phyloP scores from a whole-genome alignment of 2,888 invertebrate genomes.

The Leptodirus hochenwartii region DNA sequence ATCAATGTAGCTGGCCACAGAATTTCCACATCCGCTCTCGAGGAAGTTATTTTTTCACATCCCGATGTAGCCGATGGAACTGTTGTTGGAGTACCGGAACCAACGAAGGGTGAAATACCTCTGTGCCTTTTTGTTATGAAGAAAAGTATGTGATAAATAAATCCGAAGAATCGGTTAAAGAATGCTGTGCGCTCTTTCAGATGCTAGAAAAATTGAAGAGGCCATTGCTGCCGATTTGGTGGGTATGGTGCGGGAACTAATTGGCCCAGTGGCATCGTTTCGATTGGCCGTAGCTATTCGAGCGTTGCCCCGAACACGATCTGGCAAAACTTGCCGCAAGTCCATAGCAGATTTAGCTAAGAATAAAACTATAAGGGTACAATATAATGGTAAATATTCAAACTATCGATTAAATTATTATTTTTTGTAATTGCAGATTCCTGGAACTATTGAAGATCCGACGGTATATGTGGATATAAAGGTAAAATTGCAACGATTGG shows the following conservation, averaged over 20 bases:
- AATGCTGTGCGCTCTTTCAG: too few species aligned
- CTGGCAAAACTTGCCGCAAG: conserved; percentile 63
- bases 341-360: conserved; percentile 72
- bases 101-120: conserved; percentile 80
- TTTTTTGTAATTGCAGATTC: conserved; percentile 33
- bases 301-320: conserved; percentile 73
- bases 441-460: conserved; percentile 78
- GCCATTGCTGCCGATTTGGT: conserved; percentile 37
- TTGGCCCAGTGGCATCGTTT: conserved; percentile 83
- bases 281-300: conserved; percentile 60
- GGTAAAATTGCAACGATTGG: conserved; percentile 52
- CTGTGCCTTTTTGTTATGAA: conserved; percentile 70
- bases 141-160: conserved; percentile 31
- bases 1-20: conserved; percentile 92
- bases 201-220: conserved; percentile 29
- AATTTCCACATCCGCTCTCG: conserved; percentile 73
- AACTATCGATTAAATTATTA: conserved; percentile 6
- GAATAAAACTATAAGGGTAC: conserved; percentile 58
- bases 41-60: conserved; percentile 79
- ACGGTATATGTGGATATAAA: conserved; percentile 65
- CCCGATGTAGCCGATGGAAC: conserved; percentile 71
- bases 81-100: conserved; percentile 79
- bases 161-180: too few species aligned
- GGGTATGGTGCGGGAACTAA: conserved; percentile 38
- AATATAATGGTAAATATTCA: conserved; percentile 2